phyloP scores from a whole-genome alignment of 2,888 invertebrate species.

The Chrysolina oricalcia region DNA sequence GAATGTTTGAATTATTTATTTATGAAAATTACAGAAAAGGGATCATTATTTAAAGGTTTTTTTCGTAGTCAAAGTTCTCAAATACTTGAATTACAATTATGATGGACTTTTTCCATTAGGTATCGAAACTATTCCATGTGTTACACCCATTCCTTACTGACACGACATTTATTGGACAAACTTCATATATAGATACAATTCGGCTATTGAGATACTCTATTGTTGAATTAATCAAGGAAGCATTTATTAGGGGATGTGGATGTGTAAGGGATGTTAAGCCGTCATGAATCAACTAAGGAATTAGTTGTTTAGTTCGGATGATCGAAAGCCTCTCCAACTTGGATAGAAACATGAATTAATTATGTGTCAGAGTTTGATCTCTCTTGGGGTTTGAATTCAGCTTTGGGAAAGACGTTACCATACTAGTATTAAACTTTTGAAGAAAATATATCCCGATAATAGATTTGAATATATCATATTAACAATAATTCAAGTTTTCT shows the following conservation, averaged over 20 bases:
- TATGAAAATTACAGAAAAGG: no score
- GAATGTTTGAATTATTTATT: no score
- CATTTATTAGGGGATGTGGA: conserved; percentile 29
- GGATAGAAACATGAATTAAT: conserved; percentile 66
- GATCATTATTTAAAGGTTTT: no score
- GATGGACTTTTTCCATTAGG: no score
- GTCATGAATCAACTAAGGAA: conserved; percentile 53
- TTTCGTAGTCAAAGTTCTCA: no score
- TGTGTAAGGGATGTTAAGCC: conserved; percentile 41
- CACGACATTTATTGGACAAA: neutral
- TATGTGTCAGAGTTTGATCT: conserved; percentile 63
- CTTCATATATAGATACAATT: neutral
- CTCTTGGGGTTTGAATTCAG: conserved; percentile 53
- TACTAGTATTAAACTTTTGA: conserved; percentile 6
- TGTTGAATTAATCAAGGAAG: conserved; percentile 41
- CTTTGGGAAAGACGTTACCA: conserved; percentile 8
- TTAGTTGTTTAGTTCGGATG: conserved; percentile 63
- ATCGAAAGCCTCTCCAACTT: conserved; percentile 63
- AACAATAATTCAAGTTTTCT: neutral
- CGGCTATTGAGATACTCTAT: conserved; percentile 7
- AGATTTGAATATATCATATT: neutral
- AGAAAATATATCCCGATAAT: neutral
- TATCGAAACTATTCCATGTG: no score
- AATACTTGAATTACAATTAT: no score
- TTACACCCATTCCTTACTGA: neutral